A percentile compares a stretch with the other conserved stretches of the same genome.
Conservation (phyloP, 2,797 vertebrate genomes). For the Hybognathus amarus region DNA sequence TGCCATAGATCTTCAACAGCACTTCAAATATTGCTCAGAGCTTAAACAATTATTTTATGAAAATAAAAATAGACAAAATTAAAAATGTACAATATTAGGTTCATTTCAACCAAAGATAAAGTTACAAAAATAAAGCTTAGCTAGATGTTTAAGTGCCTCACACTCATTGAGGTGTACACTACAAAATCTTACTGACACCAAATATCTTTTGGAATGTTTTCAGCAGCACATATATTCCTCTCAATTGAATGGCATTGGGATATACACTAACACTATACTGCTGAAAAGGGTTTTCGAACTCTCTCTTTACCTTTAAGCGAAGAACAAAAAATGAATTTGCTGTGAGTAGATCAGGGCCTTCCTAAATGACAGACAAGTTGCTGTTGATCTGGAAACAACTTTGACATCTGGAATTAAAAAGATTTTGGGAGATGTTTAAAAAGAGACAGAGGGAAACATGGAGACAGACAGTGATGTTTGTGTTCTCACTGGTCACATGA, state of each 20-base stretch:
- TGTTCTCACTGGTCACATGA: slow-evolving; percentile 24
- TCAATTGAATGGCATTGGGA: not conserved
- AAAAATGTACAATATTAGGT: not conserved
- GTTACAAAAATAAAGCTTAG: not conserved
- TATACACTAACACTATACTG: not conserved
- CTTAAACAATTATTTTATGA: not conserved
- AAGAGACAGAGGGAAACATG: not conserved
- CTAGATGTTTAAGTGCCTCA: not conserved
- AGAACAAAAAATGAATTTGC: not conserved
- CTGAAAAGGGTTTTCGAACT: not conserved
- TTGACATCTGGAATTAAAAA: not conserved
- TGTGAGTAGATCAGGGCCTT: not conserved
- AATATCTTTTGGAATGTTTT: too few relatives aligned
- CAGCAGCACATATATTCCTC: not conserved
- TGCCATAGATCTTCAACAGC: not conserved
- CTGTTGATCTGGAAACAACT: not conserved
- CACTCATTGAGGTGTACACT: not conserved
- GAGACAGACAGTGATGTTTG: slow-evolving; percentile 26
- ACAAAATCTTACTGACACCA: too few relatives aligned
- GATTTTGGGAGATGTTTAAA: not conserved
- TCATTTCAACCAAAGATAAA: not conserved
- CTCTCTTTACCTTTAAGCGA: not conserved
- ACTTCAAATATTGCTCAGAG: not conserved
- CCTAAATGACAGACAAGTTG: not conserved
- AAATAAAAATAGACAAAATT: not conserved